Base-by-base conservation (phyloP, 2,888 invertebrate genomes). In the Epinotia demarniana region DNA sequence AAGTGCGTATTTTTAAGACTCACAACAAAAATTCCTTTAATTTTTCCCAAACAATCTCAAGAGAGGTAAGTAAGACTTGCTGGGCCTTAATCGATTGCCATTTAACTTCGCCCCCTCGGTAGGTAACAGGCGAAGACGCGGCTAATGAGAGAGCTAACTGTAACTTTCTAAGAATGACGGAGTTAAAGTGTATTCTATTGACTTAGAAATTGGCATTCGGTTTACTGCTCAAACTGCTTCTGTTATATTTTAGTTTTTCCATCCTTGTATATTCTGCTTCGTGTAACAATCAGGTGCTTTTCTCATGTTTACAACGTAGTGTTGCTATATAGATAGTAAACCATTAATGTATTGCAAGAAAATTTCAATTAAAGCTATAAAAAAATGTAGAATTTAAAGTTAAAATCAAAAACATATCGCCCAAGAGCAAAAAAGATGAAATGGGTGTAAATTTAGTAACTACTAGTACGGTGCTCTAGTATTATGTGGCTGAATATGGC, bases 71-170 rank as follows among this genome's bases (percentile, higher is more conserved):
- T 53, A n/a, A 53, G 58, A 60, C 23, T 16, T 27, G 23, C 12
- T 9, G 33, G n/a, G 33, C 6, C 33, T n/a, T n/a, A 61, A 61
- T 61, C 61, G 61, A 61, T 33, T 61, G 33, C 33, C 61, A 33
- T 61, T 33, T 60, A 60, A 16, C 9, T 57, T 9, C 3, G 8
- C n/a, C 61, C 33, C 61, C 61, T 33, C 61, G 16, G 16, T 53
- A 53, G n/a, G 39, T 39, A 53, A 53, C 23, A 8, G 33, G 0
- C n/a, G 61, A 33, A 27, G 58, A 12, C 33, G 86, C 77, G 70
- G 82, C 87, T 92, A 92, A 92, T 91, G 89, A 90, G 85, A 89
- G 84, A 80, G 89, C 87, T 90, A 91, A 91, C 88, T 87, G 85
- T 83, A 82, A 80, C 81, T 81, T 79, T 75, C 79, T 80, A 77